phyloP scores from a whole-genome alignment of 2,888 invertebrate genomes.

The Ochropleura plecta region DNA sequence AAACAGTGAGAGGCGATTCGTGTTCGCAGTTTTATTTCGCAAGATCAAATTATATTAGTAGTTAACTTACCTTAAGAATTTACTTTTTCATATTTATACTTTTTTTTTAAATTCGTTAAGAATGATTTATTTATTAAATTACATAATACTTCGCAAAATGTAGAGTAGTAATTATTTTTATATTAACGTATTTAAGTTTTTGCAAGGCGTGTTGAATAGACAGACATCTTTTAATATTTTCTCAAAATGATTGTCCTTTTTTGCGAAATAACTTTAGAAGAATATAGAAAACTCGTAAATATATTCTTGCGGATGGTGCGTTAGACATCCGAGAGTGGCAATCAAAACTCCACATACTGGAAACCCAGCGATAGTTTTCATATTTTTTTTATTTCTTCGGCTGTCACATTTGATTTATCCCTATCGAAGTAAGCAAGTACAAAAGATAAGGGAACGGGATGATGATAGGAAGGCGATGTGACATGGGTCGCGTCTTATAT shows the following conservation, averaged over 20 bases:
- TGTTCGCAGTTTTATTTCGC: slow-evolving; percentile 3
- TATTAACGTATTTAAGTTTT: not conserved
- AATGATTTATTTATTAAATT: no score
- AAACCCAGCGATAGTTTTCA: slow-evolving; percentile 6
- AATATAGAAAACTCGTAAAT: slow-evolving; percentile 3
- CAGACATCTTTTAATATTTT: not conserved
- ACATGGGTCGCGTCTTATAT: slow-evolving; percentile 62
- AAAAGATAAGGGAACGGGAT: slow-evolving; percentile 55
- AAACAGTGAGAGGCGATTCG: slow-evolving; percentile 17
- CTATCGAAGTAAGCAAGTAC: slow-evolving; percentile 36
- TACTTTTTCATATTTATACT: no score
- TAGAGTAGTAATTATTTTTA: not conserved
- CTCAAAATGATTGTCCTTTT: not conserved
- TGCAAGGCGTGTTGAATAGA: not conserved
- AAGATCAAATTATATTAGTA: not conserved
- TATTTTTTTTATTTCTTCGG: slow-evolving; percentile 12
- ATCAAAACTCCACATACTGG: slow-evolving; percentile 18
- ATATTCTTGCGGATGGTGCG: slow-evolving; percentile 5
- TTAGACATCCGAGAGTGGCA: not conserved
- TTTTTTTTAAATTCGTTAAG: no score
- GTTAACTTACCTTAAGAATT: no score
- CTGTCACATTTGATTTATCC: slow-evolving; percentile 19
- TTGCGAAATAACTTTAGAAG: not conserved
- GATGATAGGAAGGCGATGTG: slow-evolving; percentile 57
- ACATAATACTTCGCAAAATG: no score